phyloP scores from a whole-genome alignment of 2,888 invertebrate species.

The Ochropacha duplaris region DNA sequence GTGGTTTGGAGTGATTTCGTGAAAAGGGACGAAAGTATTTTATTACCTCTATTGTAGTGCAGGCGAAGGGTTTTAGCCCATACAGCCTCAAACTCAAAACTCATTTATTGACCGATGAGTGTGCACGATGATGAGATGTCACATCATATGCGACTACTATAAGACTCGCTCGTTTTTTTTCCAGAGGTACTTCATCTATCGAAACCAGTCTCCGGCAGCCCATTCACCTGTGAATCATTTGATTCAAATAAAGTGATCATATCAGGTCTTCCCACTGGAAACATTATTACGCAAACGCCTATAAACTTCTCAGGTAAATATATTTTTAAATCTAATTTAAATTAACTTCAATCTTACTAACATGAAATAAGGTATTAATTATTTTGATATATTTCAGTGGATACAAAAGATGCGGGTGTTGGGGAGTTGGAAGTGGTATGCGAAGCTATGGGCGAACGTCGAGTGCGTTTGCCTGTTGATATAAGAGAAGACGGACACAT shows the following conservation, averaged over 20 bases:
- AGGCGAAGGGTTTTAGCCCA: too few relatives aligned
- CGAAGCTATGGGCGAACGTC: constrained; percentile 92
- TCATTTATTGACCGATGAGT: too few relatives aligned
- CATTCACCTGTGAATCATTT: constrained; percentile 96
- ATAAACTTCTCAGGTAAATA: constrained; percentile 89
- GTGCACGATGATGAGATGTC: too few relatives aligned
- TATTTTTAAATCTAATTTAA: constrained; percentile 20
- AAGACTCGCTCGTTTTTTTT: constrained; percentile 44
- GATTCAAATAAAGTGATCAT: constrained; percentile 93
- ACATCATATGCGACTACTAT: too few relatives aligned
- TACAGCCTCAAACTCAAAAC: too few relatives aligned
- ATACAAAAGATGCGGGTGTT: constrained; percentile 90
- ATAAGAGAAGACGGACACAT: constrained; percentile 91
- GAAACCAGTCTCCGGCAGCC: constrained; percentile 95
- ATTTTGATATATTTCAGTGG: constrained; percentile 78
- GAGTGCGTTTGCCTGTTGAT: constrained; percentile 88
- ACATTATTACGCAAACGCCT: constrained; percentile 91
- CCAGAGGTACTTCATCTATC: constrained; percentile 95
- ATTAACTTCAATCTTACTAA: constrained; percentile 8
- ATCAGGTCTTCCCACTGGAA: constrained; percentile 88
- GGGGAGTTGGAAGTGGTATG: constrained; percentile 94
- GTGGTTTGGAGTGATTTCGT: too few relatives aligned
- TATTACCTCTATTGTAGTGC: too few relatives aligned
- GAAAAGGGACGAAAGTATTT: too few relatives aligned
- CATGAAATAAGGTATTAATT: background rate